Percentiles rank a stretch among this genome's conserved stretches.
phyloP scores from a whole-genome alignment of 2,797 vertebrate genomes.

The Aplochiton taeniatus region DNA sequence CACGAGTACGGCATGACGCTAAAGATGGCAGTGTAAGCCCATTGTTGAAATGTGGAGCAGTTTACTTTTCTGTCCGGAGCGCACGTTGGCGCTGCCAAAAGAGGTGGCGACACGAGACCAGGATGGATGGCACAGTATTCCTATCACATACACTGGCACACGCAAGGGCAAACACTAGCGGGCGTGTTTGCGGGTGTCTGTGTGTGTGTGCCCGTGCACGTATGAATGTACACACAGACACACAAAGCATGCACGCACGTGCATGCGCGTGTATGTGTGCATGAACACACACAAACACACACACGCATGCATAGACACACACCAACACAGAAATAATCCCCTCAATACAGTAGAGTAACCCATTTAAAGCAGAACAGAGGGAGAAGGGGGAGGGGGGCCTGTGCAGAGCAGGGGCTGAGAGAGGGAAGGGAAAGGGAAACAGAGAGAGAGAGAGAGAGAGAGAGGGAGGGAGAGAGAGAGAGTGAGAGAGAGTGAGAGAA shows the following conservation, averaged over 20 bases:
- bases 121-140: constrained; percentile 56
- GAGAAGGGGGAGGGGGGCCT: constrained; percentile 31
- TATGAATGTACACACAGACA: constrained; percentile 30
- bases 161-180: background rate
- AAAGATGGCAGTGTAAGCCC: constrained; percentile 61
- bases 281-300: constrained; percentile 4
- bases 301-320: constrained; percentile 34
- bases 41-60: constrained; percentile 54
- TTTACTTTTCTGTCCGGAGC: constrained; percentile 50
- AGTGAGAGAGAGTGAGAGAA: background rate
- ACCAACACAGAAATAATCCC: constrained; percentile 51
- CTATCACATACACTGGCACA: constrained; percentile 8
- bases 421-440: background rate
- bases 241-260: constrained; percentile 35
- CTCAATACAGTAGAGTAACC: constrained; percentile 69
- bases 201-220: constrained; percentile 27
- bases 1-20: constrained; percentile 58
- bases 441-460: constrained; percentile 6
- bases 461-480: background rate
- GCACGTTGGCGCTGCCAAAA: constrained; percentile 56
- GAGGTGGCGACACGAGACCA: constrained; percentile 56
- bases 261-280: constrained; percentile 4
- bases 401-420: constrained; percentile 17
- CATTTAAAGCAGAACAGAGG: constrained; percentile 66
- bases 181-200: no score